Percentiles rank a stretch among this genome's conserved stretches.
phyloP scores from a whole-genome alignment of 2,888 invertebrate genomes.

The Idaea dimidiata region DNA sequence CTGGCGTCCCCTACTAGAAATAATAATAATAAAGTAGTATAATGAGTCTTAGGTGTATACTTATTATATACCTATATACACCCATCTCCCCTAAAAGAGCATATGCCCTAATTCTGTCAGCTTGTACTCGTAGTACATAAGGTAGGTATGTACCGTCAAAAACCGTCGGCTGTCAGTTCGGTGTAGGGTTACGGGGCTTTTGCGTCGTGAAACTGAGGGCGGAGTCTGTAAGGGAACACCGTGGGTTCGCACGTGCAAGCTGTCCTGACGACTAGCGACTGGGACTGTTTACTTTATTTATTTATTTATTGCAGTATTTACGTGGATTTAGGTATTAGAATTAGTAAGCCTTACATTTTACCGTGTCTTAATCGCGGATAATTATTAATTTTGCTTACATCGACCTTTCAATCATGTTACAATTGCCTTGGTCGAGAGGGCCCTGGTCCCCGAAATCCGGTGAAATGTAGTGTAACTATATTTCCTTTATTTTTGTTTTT shows the following conservation, averaged over 20 bases:
- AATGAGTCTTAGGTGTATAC: background rate
- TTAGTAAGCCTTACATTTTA: no score
- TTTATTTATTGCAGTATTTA: background rate
- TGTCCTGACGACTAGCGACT: constrained; percentile 14
- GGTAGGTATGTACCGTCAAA: constrained; percentile 14
- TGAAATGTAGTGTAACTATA: no score
- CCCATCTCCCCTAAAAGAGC: background rate
- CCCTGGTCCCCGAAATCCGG: no score
- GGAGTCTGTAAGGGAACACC: constrained; percentile 76
- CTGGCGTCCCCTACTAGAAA: background rate
- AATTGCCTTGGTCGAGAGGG: no score
- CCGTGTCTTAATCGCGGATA: no score
- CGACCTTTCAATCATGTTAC: no score
- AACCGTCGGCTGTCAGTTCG: constrained; percentile 30
- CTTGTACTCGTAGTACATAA: constrained; percentile 5
- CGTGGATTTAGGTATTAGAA: background rate
- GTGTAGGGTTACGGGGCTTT: constrained; percentile 65
- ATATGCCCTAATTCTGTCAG: background rate
- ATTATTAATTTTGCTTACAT: no score
- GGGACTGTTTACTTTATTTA: constrained; percentile 3
- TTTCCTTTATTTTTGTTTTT: no score
- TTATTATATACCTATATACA: background rate
- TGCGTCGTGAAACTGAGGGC: constrained; percentile 58
- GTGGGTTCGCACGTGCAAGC: constrained; percentile 63
- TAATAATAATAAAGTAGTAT: background rate